These are phyloP conservation scores for Dermochelys coriacea DNA, from an alignment of 2,797 vertebrate species.

Conservation along the genomic window DNA sequence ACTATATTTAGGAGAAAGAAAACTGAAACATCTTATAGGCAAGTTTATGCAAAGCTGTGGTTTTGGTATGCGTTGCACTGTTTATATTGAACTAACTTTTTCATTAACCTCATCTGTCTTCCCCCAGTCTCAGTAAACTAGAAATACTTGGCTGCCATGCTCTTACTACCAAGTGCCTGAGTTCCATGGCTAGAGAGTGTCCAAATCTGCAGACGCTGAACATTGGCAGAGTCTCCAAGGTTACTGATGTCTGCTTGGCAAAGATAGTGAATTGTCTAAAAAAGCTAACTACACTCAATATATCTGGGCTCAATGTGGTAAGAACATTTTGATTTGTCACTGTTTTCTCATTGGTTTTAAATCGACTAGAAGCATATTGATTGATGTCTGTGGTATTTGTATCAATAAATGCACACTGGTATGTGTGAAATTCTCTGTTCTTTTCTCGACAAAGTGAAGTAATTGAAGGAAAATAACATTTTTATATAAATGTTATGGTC, in stretches of 20 bases:
- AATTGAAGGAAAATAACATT: background rate
- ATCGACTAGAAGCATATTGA: background rate
- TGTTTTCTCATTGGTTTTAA: background rate
- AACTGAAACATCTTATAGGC: background rate
- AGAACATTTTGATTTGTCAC: background rate
- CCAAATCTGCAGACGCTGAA: conserved; percentile 68
- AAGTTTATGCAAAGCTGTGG: background rate
- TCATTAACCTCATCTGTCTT: background rate
- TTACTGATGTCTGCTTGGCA: conserved; percentile 61
- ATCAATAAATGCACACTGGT: background rate
- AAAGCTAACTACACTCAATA: conserved; percentile 82
- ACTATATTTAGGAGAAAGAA: background rate
- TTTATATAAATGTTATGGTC: background rate
- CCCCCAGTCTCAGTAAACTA: conserved; percentile 71
- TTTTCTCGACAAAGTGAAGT: background rate
- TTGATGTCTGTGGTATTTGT: background rate
- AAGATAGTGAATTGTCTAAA: conserved; percentile 79
- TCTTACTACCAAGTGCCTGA: conserved; percentile 69
- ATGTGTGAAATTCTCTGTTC: background rate
- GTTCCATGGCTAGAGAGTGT: conserved; percentile 49
- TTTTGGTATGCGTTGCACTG: background rate
- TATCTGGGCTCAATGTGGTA: conserved; percentile 76
- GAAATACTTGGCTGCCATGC: conserved; percentile 81
- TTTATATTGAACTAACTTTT: background rate
- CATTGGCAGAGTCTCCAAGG: conserved; percentile 73